Evolutionary conservation across 2,888 invertebrate genomes (phyloP), one percentile per base, ranked within the genome.

Genomic region (Tiliacea aurago): DNA sequence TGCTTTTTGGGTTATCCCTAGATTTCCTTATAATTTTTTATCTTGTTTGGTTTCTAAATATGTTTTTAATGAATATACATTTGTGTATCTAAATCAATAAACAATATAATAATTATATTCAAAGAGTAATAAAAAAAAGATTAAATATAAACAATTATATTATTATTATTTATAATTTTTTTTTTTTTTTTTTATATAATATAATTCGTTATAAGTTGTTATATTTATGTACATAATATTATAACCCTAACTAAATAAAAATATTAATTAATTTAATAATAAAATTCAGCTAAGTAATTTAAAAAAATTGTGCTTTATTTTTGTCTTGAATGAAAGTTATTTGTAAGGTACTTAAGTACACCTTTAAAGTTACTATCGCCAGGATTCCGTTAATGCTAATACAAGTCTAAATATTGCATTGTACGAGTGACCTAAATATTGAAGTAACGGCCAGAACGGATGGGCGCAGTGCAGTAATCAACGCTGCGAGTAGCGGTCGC

Each of bases 341-440:
- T 55, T 13, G 33, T 71, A 55, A 23, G 41, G 15, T n/a, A 28
- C 28, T 28, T 53, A 41, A 20, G 20, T 37, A 45, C 15, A 20
- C 15, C 9, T 58, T 58, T 62, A 20, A 58, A 51, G 51, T 59
- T 18, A 51, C 41, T 64, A 56, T 58, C 11, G 45, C 15, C 41
- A 64, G 58, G 59, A 82, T 71, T 59, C 45, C 15, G 58, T 59
- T 59, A n/a, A 64, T 53, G 53, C 51, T n/a, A 65, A 33, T 69
- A 49, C 45, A 67, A 67, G 49, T 76, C 66, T 37, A 72, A 80
- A 72, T 73, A 72, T 75, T 84, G 75, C 68, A 68, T 72, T 72
- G 61, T 78, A 69, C 67, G 63, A 47, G 65, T 80, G 86, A 86
- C 83, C 83, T 79, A 84, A 86, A 80, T 83, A 76, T 85, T 62